These are phyloP conservation scores for Rousettus leschenaultii DNA, from an alignment of 2,113 vertebrate species.

Conservation along the genomic window DNA sequence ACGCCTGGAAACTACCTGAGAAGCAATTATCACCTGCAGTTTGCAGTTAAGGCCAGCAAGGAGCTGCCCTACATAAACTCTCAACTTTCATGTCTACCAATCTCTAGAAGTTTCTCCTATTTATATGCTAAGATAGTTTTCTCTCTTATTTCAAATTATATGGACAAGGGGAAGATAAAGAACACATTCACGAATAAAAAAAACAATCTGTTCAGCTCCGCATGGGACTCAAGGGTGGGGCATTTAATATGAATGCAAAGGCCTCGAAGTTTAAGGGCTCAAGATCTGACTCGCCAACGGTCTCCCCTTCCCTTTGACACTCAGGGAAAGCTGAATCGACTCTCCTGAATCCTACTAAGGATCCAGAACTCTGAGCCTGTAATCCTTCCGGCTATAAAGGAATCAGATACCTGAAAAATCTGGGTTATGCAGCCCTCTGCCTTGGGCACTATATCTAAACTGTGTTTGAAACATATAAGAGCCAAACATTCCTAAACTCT, in stretches of 20 bases:
- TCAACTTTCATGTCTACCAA: background rate
- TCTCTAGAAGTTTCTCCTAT: background rate
- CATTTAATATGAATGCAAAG: background rate
- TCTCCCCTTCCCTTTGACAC: background rate
- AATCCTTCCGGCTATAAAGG: background rate
- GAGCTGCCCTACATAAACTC: background rate
- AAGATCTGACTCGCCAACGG: background rate
- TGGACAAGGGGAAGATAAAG: background rate
- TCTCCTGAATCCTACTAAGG: background rate
- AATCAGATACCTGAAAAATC: background rate
- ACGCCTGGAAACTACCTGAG: background rate
- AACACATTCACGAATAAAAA: slow-evolving; percentile 1
- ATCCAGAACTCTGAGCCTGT: background rate
- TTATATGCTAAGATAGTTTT: background rate
- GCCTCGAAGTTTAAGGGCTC: background rate
- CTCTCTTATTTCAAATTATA: slow-evolving; percentile 6
- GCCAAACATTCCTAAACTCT: background rate
- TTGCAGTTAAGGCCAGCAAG: background rate
- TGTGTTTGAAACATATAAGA: background rate
- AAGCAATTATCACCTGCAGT: background rate
- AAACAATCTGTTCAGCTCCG: background rate
- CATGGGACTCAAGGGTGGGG: background rate
- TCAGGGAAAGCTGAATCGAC: background rate
- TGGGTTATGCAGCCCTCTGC: background rate
- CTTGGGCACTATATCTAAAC: background rate